Evolutionary conservation across 2,888 invertebrate genomes (phyloP), one percentile per base, ranked within the genome.

Genomic region (Eudemis profundana): DNA sequence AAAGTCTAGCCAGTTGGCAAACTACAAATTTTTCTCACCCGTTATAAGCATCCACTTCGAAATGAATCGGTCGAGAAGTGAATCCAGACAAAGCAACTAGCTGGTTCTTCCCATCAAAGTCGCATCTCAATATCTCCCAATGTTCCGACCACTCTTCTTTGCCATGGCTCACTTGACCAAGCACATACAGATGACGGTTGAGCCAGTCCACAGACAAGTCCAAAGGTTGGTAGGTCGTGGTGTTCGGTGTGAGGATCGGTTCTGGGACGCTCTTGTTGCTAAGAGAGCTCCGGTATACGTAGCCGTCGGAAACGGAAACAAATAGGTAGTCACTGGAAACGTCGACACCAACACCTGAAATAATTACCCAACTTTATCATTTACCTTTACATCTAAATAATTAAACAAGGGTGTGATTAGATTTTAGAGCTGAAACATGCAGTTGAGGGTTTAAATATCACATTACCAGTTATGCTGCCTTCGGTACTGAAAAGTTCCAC

Each of bases 31-130:
- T 17, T 23, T 80, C 90, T 87, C 85, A 96, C 94, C 98, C 98
- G 83, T 98, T 98, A 77, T 96, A 95, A 33, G 98, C 97, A 90
- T 98, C 98, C 0, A 98, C 96, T 89, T 97, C 96, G 72, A 98
- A 94, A 76, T 97, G 96, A 62, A 94, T 93, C 0, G 98, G 96
- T 72, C 94, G 93, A 4, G 93, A 93, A 57, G 93, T 92, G 62
- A 97, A 93, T 0, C 95, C 95, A 10, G 95, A 94, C 66, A 95
- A 89, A 0, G 96, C 95, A 0, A 96, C 94, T 7, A 95, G 94
- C 68, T 96, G 90, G 61, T 94, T 94, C 71, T 93, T 93, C 0
- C 97, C 97, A 76, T 96, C 95, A 40, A 97, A 93, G 77, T 95
- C 94, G 77, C 96, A 96, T 54, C 96, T 92, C 60, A 95, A 93